phyloP scores from a whole-genome alignment of 2,888 invertebrate genomes.

The Ethmia dodecea region DNA sequence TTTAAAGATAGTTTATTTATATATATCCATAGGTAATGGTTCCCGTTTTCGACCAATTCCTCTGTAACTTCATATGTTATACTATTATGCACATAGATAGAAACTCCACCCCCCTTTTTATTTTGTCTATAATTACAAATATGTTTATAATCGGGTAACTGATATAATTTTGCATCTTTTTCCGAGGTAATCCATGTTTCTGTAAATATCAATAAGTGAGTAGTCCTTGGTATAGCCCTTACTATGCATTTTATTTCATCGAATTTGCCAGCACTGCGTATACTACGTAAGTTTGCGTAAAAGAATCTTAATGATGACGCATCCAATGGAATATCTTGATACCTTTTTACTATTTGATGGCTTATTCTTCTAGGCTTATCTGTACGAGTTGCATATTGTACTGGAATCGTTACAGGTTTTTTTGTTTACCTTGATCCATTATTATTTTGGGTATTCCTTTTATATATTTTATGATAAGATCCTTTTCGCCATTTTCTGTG shows the following conservation, averaged over 20 bases:
- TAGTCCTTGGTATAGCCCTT: not conserved
- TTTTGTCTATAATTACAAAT: constrained; percentile 19
- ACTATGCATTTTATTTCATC: not conserved
- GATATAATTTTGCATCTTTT: constrained; percentile 5
- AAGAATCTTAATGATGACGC: too few relatives aligned
- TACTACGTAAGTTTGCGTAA: not conserved
- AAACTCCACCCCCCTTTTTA: constrained; percentile 21
- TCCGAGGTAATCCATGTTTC: constrained; percentile 15
- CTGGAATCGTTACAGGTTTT: too few relatives aligned
- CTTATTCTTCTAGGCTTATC: too few relatives aligned
- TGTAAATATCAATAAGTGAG: not conserved
- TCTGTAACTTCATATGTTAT: constrained; percentile 17
- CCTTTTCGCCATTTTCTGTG: too few relatives aligned
- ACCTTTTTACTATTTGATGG: too few relatives aligned
- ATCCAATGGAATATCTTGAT: too few relatives aligned
- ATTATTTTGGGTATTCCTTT: too few relatives aligned
- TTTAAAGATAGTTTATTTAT: constrained; percentile 15
- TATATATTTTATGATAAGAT: too few relatives aligned
- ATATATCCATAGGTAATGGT: constrained; percentile 19
- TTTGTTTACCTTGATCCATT: too few relatives aligned
- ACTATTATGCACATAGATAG: constrained; percentile 19
- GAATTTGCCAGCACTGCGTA: too few relatives aligned
- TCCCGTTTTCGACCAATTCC: constrained; percentile 14
- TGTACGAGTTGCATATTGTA: too few relatives aligned
- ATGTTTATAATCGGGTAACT: constrained; percentile 16